A percentile compares a stretch with the other conserved stretches of the same genome.
Evolutionary conservation across 2,888 invertebrate genomes (phyloP).

Genomic region (Fragum sueziense): DNA sequence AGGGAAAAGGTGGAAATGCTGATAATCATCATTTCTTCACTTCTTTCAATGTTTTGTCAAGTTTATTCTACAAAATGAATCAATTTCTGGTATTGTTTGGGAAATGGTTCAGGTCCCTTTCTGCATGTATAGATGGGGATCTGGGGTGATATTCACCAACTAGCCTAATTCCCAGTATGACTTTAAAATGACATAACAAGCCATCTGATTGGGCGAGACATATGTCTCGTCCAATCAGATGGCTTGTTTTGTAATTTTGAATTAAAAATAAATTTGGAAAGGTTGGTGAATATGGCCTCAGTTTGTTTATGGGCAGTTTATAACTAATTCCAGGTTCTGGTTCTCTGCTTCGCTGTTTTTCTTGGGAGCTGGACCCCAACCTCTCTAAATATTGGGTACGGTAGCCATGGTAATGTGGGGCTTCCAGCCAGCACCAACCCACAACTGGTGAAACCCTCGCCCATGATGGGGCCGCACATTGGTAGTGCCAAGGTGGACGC

Average conservation of each 20-base stretch:
- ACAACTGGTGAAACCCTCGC: conserved; percentile 66
- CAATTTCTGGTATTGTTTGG: background rate
- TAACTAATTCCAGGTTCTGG: conserved; percentile 72
- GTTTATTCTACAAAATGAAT: background rate
- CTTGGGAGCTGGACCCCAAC: conserved; percentile 80
- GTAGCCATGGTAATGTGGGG: conserved; percentile 51
- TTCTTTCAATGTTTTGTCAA: background rate
- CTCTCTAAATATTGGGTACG: conserved; percentile 78
- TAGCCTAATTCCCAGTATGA: no score
- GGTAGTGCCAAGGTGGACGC: conserved; percentile 70
- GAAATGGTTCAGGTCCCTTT: no score
- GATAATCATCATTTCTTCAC: background rate
- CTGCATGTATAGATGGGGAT: no score
- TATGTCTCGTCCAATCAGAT: no score
- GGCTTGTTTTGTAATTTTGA: no score
- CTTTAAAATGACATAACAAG: no score
- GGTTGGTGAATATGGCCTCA: background rate
- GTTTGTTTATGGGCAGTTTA: conserved; percentile 10
- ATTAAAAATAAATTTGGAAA: no score
- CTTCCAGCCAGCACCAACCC: conserved; percentile 63
- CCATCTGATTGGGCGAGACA: no score
- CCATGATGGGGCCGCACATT: conserved; percentile 71
- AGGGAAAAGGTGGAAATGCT: background rate
- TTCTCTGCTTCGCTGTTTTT: conserved; percentile 81
- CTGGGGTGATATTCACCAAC: no score